Conservation (phyloP, 2,888 invertebrate genomes). For the Conchocele bisecta region DNA sequence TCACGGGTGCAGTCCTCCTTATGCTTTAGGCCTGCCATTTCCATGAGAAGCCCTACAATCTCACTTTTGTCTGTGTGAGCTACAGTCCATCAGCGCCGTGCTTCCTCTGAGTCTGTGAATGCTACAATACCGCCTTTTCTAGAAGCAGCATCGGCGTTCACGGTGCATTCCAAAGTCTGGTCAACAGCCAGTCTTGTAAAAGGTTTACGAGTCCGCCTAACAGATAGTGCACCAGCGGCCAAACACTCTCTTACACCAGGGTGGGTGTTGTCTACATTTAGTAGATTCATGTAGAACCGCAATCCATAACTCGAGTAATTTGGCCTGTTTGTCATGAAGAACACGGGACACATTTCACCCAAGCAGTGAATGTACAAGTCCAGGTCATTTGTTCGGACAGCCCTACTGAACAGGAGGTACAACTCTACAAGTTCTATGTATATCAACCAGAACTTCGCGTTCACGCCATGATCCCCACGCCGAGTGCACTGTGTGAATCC, state of each 20-base stretch:
- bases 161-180: slow-evolving; percentile 18
- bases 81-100: slow-evolving; percentile 18
- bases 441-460: slow-evolving; percentile 51
- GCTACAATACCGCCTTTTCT: slow-evolving; percentile 12
- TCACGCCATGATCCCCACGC: slow-evolving; percentile 40
- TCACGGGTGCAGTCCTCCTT: too few species aligned
- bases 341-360: slow-evolving; percentile 22
- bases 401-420: slow-evolving; percentile 22
- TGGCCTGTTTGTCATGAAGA: too few species aligned
- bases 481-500: slow-evolving; percentile 16
- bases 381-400: slow-evolving; percentile 47
- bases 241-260: neutral
- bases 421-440: slow-evolving; percentile 42
- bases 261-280: slow-evolving; percentile 43
- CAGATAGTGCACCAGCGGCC: slow-evolving; percentile 7
- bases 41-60: too few species aligned
- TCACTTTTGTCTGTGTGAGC: neutral
- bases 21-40: too few species aligned
- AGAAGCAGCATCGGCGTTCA: slow-evolving; percentile 30
- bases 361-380: slow-evolving; percentile 32
- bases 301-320: slow-evolving; percentile 58
- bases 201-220: neutral
- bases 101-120: neutral
- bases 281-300: slow-evolving; percentile 46
- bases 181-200: slow-evolving; percentile 19